Evolutionary conservation across 2,797 vertebrate genomes (phyloP).

Genomic region (Pipistrellus nathusii): DNA sequence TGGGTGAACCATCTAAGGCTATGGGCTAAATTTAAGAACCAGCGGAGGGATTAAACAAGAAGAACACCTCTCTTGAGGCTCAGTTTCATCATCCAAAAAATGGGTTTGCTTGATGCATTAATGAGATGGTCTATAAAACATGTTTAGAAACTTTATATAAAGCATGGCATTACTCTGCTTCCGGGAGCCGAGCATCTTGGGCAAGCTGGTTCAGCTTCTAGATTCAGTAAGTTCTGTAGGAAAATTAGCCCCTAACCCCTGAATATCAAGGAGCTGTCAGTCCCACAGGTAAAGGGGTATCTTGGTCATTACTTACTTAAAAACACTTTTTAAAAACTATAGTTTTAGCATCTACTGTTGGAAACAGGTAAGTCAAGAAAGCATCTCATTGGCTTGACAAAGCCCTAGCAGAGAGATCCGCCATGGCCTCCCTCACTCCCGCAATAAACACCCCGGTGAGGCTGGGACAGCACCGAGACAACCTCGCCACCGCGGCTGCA

Average conservation of each 20-base stretch:
- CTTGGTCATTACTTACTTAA: background rate
- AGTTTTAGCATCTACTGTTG: background rate
- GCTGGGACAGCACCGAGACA: background rate
- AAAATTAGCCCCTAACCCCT: background rate
- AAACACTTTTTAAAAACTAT: background rate
- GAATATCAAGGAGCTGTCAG: background rate
- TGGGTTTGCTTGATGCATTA: background rate
- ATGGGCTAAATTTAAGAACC: background rate
- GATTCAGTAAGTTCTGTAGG: background rate
- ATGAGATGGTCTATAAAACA: background rate
- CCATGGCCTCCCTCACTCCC: background rate
- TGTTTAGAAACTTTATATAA: background rate
- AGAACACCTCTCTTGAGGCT: background rate
- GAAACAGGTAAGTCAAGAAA: background rate
- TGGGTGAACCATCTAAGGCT: background rate
- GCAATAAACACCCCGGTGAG: background rate
- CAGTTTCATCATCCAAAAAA: background rate
- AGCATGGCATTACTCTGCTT: background rate
- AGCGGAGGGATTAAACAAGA: background rate
- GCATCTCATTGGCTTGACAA: background rate
- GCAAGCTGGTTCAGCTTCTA: background rate
- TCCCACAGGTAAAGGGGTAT: background rate
- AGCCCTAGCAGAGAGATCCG: background rate
- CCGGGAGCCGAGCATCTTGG: background rate
- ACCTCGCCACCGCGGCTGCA: accelerated